Percentiles rank a stretch among this genome's conserved stretches.
These are phyloP conservation scores for Sandelia bainsii DNA, from an alignment of 2,797 vertebrate species.

Conservation along the genomic window DNA sequence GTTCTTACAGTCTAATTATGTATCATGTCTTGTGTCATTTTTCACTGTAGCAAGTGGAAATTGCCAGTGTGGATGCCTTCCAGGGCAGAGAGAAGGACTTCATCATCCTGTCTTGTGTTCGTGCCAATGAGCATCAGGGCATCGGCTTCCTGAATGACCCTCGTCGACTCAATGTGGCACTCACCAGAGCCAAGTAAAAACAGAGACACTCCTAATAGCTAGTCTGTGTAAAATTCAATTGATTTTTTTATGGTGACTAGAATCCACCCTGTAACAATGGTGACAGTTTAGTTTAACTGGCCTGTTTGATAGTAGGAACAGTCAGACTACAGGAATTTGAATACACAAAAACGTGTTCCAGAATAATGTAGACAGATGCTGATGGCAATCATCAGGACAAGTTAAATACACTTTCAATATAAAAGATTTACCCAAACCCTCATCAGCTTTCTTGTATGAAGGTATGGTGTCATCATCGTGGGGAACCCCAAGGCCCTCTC, in stretches of 20 bases:
- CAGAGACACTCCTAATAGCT: no score
- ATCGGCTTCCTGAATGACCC: conserved; percentile 98
- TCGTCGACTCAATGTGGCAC: conserved; percentile 95
- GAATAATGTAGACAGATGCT: background rate
- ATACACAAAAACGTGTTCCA: background rate
- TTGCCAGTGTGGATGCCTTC: conserved; percentile 98
- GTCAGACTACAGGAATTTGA: background rate
- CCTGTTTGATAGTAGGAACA: background rate
- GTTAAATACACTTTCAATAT: background rate
- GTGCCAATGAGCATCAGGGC: conserved; percentile 98
- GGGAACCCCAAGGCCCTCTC: conserved; percentile 98
- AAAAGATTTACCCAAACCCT: background rate
- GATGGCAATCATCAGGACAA: no score
- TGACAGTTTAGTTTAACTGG: background rate
- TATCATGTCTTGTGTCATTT: conserved; percentile 2
- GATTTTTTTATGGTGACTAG: no score
- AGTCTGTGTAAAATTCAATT: background rate
- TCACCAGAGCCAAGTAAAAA: conserved; percentile 94
- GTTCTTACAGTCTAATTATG: background rate
- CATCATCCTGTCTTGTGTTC: conserved; percentile 97
- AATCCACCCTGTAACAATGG: background rate
- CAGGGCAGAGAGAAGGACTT: conserved; percentile 99
- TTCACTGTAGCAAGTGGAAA: conserved; percentile 93
- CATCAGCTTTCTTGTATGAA: conserved; percentile 58
- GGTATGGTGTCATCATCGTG: conserved; percentile 98